Evolutionary conservation across 2,888 invertebrate genomes (phyloP), one percentile per base, ranked within the genome.

Genomic region (Ochropleura plecta): DNA sequence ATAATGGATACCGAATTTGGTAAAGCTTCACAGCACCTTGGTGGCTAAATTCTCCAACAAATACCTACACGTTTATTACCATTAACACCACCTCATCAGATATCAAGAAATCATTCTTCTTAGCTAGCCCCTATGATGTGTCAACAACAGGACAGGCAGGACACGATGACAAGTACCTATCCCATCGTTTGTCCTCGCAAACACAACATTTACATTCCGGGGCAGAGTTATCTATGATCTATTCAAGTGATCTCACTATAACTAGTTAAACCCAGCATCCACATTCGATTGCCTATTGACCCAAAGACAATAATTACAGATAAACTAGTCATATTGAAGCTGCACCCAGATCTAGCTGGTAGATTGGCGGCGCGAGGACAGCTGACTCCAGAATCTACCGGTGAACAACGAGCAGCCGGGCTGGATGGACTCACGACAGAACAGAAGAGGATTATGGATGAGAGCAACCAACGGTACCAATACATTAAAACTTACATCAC

Each of bases 281-380:
- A 44, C 6, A 53, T 3, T 12, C 46, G 14, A 49, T 63, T 18
- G 3, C 3, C 3, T 57, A 4, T 60, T 46, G 2, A 30, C 18
- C 8, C 14, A 77, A 62, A 57, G 12, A 9, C 46, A 51, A 55
- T 70, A 1, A 80, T 90, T 95, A 20, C 91, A 97, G 97, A 95
- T 73, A 97, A 97, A 90, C 88, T 97, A 82, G 93, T 92, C 44
- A 92, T 97, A 73, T 91, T 98, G 60, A 95, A 96, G 80, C 94
- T 96, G 3, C 97, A 98, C 89, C 98, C 98, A 9, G 97, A 98
- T 92, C 93, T 98, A 76, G 97, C 97, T 6, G 97, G 97, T 5
- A 95, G 95, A 73, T 87, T 97, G 65, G 97, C 97, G 3, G 96
- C 96, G 7, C 93, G 92, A 75, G 97, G 97, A 7, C 94, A 96